Base-by-base conservation (phyloP, 2,113 vertebrate genomes). In the Mustela lutreola region DNA sequence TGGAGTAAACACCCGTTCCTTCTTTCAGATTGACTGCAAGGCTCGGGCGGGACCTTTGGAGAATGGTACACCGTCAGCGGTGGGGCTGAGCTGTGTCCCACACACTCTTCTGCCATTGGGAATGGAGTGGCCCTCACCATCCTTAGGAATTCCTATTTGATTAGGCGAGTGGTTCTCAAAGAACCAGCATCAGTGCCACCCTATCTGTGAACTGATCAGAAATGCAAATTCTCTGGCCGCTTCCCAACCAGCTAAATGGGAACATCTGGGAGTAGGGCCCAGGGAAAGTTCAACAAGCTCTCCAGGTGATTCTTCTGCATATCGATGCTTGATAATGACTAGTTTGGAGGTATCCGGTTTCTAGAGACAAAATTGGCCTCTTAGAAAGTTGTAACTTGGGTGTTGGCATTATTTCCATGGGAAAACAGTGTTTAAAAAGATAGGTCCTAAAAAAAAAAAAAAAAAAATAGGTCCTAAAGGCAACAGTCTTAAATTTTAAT, bases 361-460 rank as follows among this genome's bases (percentile, higher is more conserved):
- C 60, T 84, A 12, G 3, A 75, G 42, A 14, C 5, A 8, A 71
- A 58, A 14, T 33, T 80, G 65, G 24, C 3, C 24, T 83, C 90
- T 75, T 86, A 33, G 62, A 97, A 95, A 93, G 58, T 15, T 42
- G 15, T 96, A 70, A n/a, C 19, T 56, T 63, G 45, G 31, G 18
- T 80, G 28, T 71, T 79, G 85, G 62, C 22, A 18, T 79, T 39
- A 71, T 92, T 22, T 73, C 31, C 45, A 56, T 2, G 45, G n/a
- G 53, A 85, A 73, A 70, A 71, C 63, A 75, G 73, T 75, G 70
- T 56, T 90, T 90, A 73, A 75, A 15, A 90, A 95, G 48, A 65
- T 3, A 67, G 80, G 56, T 1, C 4, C 19, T 75, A 58, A 81
- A 65, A 42, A 42, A 42, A 42, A 42, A 42, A 42, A 42, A 42